phyloP scores from a whole-genome alignment of 2,888 invertebrate species.

The Drosophila kambysellisi region DNA sequence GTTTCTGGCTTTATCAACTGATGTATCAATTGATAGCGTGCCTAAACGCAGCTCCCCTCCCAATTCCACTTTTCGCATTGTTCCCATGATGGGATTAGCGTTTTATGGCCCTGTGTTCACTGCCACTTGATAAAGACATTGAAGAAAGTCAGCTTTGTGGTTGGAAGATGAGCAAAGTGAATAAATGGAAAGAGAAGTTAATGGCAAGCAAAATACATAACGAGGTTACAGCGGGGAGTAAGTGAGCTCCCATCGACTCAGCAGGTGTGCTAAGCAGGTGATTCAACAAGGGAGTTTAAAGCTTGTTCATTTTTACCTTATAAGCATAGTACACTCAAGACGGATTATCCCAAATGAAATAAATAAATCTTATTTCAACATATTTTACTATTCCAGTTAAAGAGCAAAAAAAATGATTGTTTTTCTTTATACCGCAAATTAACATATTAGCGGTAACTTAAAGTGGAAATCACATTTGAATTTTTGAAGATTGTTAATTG shows the following conservation, averaged over 20 bases:
- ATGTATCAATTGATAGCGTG: slow-evolving; percentile 77
- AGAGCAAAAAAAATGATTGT: not conserved
- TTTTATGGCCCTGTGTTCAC: slow-evolving; percentile 76
- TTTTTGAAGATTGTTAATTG: not conserved
- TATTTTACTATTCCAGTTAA: not conserved
- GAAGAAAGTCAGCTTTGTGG: slow-evolving; percentile 19
- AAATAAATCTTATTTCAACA: not conserved
- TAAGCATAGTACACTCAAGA: not conserved
- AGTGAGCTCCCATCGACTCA: too few species aligned
- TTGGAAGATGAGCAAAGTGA: slow-evolving; percentile 17
- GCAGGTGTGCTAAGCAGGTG: not conserved
- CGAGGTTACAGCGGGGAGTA: not conserved
- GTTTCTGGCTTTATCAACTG: slow-evolving; percentile 61
- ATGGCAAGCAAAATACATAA: not conserved
- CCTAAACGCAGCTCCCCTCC: slow-evolving; percentile 56
- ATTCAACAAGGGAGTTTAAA: not conserved
- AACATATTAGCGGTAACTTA: too few species aligned
- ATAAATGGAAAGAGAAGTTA: not conserved
- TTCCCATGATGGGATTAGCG: slow-evolving; percentile 81
- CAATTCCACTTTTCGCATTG: slow-evolving; percentile 56
- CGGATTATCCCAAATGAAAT: not conserved
- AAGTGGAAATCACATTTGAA: not conserved
- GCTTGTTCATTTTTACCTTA: not conserved
- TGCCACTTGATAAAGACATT: slow-evolving; percentile 78
- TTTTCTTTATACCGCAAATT: too few species aligned